phyloP scores from a whole-genome alignment of 1,140 invertebrate species.

The Venustaconcha ellipsiformis region DNA sequence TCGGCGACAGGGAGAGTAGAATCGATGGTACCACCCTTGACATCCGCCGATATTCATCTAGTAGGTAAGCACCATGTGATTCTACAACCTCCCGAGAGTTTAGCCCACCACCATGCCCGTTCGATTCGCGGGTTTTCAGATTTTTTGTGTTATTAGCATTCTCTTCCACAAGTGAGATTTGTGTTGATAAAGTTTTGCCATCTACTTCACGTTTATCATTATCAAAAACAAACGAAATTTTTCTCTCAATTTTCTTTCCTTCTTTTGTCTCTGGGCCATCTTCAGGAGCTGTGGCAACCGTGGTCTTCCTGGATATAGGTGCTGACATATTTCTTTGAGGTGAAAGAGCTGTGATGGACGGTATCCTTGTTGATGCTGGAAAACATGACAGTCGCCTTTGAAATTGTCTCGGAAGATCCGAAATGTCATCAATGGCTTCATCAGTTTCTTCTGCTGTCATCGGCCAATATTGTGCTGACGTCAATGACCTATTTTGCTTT shows the following conservation, averaged over 20 bases:
- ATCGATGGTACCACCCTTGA: slow-evolving; percentile 51
- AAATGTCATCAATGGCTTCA: not conserved
- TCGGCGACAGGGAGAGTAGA: slow-evolving; percentile 42
- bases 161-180: not conserved
- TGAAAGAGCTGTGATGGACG: slow-evolving; percentile 5
- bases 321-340: slow-evolving; percentile 14
- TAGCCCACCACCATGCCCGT: not conserved
- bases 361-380: not conserved
- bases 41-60: slow-evolving; percentile 48
- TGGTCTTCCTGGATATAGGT: slow-evolving; percentile 9
- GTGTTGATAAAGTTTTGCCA: not conserved
- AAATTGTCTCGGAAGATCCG: not conserved
- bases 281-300: slow-evolving; percentile 3
- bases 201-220: not conserved
- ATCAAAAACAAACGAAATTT: slow-evolving; percentile 7
- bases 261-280: not conserved
- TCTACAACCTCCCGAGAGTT: slow-evolving; percentile 1
- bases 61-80: slow-evolving; percentile 43
- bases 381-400: not conserved
- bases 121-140: not conserved
- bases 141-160: not conserved
- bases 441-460: not conserved
- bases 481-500: slow-evolving; percentile 31
- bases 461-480: slow-evolving; percentile 8
- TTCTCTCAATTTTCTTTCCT: slow-evolving; percentile 20